Evolutionary conservation across 2,888 invertebrate species (phyloP), one percentile per base, ranked within the genome.

Genomic region (Strigamia crassipes): DNA sequence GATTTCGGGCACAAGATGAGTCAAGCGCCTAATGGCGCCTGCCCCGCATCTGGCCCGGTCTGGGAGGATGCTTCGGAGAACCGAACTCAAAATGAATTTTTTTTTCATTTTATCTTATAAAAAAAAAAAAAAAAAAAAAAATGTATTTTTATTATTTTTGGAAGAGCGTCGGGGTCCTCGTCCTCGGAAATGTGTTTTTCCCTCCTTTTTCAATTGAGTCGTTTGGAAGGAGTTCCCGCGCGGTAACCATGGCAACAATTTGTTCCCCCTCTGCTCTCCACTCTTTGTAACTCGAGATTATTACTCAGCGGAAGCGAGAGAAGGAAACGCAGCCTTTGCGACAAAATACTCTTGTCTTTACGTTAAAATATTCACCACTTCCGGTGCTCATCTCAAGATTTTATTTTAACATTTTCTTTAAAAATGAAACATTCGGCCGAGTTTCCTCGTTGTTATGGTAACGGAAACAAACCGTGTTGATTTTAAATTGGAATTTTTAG

Each of bases 201-300:
- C 46, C 46, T 56, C 18, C 56, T n/a, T 18, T n/a, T 18, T 18
- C 56, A 18, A 56, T 56, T 21, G 18, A 21, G 56, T 18, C 56
- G 56, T 56, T 56, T 21, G 21, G 18, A 56, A 56, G 21, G 56
- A 56, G 21, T 56, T 56, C 56, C 56, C 56, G 56, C 56, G 56
- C 21, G 56, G 56, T 56, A 4, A 18, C 56, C 56, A 56, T 18
- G 56, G 56, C 56, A 56, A 56, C 56, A n/a, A 18, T 56, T 18
- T 18, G 18, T 4, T 46, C n/a, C 18, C 56, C 56, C 56, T 18
- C 18, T 18, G 18, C n/a, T 18, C 56, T 56, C 21, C 56, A 18
- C 56, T 56, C 56, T 56, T 56, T 56, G 56, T 56, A 56, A 56
- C 56, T 56, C 56, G 56, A 56, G 56, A 56, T 56, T 56, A 56